Evolutionary conservation across 2,797 vertebrate genomes (phyloP), one percentile per base, ranked within the genome.

Genomic region (Protonibea diacanthus): DNA sequence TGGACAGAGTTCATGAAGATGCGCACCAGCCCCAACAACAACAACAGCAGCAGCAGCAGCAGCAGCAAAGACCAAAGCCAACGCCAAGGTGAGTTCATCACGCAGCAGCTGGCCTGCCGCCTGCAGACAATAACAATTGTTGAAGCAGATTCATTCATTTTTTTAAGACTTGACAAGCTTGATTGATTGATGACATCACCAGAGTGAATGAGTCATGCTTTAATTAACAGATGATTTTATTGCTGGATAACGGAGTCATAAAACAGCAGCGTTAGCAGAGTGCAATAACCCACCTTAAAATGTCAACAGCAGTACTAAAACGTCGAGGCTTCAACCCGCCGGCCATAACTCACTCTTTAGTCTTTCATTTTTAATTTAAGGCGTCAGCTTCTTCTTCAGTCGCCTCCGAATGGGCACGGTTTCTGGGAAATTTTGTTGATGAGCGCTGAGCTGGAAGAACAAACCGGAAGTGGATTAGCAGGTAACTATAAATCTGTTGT

Each of bases 1-100:
- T 99, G 92, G 97, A 98, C 76, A 90, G 95, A 23, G 94, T 99
- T 87, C 96, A 98, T 0, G 97, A 99, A 89, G 98, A 99, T 73
- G 94, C 96, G 89, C 96, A 95, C 90, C 1, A 91, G 92, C 49
- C 76, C 86, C 0, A 89, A 90, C 82, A 94, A 86, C 84, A 88
- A 88, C 89, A 87, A 38, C 69, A 90, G 51, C 82, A 86, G 49
- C 78, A 86, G 45, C 82, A 86, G 49, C 78, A 86, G 47, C 82
- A 88, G 47, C 81, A 87, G 27, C 71, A 96, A n/a, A 92, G 83
- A 72, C 87, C 88, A 94, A 90, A 71, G 67, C 75, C 15, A 82
- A 84, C 2, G 8, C 82, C 76, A 94, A 96, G 96, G 97, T 97
- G 85, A 90, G 95, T 89, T 42, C 68, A n/a, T n/a, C n/a, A n/a